Percentiles rank a stretch among this genome's conserved stretches.
Evolutionary conservation across 2,113 vertebrate genomes (phyloP).

Genomic region (Malurus alboscapulatus): DNA sequence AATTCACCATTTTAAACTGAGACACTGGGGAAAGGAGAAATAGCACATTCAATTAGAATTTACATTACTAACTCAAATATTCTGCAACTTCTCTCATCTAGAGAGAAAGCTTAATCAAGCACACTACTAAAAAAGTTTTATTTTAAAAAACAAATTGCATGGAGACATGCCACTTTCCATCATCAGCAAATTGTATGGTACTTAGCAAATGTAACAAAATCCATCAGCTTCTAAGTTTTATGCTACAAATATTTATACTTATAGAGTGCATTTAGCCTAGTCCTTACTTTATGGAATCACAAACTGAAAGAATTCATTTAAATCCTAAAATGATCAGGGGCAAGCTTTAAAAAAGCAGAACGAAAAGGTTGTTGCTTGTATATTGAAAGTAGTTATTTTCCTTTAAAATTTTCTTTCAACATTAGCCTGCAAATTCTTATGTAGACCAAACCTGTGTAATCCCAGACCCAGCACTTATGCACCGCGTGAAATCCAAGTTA

Average conservation of each 20-base stretch:
- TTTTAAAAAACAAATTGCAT: background rate
- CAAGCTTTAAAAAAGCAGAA: background rate
- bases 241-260: background rate
- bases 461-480: background rate
- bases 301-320: background rate
- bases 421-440: background rate
- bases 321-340: background rate
- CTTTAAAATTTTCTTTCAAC: conserved; percentile 6
- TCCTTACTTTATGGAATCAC: background rate
- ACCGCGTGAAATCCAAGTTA: background rate
- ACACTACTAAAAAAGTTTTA: background rate
- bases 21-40: conserved; percentile 76
- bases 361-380: background rate
- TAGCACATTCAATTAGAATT: conserved; percentile 11
- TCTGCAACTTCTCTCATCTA: background rate
- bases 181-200: background rate
- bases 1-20: conserved; percentile 99
- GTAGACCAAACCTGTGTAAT: background rate
- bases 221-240: background rate
- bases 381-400: background rate
- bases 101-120: background rate
- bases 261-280: background rate
- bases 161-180: background rate
- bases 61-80: background rate
- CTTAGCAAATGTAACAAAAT: background rate